Base-by-base conservation (phyloP, 2,888 invertebrate species). In the Tanytarsus gracilentus region DNA sequence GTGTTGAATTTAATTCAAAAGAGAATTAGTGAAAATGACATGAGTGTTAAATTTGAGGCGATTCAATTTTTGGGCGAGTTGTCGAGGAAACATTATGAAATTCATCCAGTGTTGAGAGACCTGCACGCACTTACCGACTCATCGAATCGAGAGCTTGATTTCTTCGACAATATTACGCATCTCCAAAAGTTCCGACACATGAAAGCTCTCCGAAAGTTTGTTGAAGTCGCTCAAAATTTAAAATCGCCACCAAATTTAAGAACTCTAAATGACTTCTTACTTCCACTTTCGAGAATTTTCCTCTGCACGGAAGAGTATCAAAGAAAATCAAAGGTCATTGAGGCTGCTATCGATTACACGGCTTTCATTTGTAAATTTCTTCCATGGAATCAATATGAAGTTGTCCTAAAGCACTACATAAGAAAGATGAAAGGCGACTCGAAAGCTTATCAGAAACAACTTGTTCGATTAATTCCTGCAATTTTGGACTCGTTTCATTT, bases 401-500 rank as follows among this genome's bases (percentile, higher is more conserved):
- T 84, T 0, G 77, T 94, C 30, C 74, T 98, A 3, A 87, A 86
- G 66, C 79, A 82, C 66, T 95, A 93, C 71, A 75, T 98, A 30
- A 78, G 79, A 61, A 84, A 86, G 73, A 77, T 98, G 69, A 49
- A 21, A 16, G 50, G 25, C 16, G 60, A 84, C 7, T 72, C 80
- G 0, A 44, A 44, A 9, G 86, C 88, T 33, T 84, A 84, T 69
- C 94, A 94, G 68, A 92, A 88, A 66, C 89, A 93, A 66, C 76
- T 88, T 61, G 87, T 93, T 7, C 78, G 86, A 61, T 77, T 89
- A 61, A 77, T 88, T 11, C 83, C 87, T 0, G 82, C 82, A 1
- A 84, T 97, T 63, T 76, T 97, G 63, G 92, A 96, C 69, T 83
- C 88, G 1, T 97, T 96, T 69, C 96, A 96, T 74, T 97, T 88